phyloP scores from a whole-genome alignment of 2,113 vertebrate genomes.

The Calcarius ornatus region DNA sequence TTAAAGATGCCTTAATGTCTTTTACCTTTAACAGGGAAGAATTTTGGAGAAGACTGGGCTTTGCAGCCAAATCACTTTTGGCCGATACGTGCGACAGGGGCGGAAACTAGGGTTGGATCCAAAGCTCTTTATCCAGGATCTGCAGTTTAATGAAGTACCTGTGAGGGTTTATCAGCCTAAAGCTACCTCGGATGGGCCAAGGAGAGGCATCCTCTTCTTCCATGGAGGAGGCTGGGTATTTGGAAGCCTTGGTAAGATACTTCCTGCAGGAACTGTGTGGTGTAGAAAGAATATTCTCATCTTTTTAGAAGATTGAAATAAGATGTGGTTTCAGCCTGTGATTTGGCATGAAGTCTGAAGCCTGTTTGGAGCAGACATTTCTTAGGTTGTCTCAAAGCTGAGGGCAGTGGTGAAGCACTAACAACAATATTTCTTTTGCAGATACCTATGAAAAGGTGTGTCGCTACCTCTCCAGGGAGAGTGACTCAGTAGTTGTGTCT shows the following conservation, averaged over 20 bases:
- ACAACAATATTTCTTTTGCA: conserved; percentile 56
- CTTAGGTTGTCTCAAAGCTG: background rate
- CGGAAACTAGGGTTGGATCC: conserved; percentile 49
- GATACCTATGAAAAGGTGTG: conserved; percentile 80
- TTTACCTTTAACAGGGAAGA: conserved; percentile 32
- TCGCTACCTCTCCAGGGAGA: conserved; percentile 75
- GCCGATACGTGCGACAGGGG: conserved; percentile 65
- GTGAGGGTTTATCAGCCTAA: conserved; percentile 84
- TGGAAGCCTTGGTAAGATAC: conserved; percentile 82
- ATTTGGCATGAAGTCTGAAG: background rate
- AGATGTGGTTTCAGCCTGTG: background rate
- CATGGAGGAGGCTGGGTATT: conserved; percentile 81
- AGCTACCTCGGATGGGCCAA: conserved; percentile 33
- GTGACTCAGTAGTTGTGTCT: conserved; percentile 79
- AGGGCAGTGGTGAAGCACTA: background rate
- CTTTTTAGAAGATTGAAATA: background rate
- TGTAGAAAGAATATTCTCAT: background rate
- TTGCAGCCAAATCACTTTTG: conserved; percentile 76
- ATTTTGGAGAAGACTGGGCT: conserved; percentile 67
- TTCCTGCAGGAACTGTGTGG: background rate
- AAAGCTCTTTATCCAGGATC: conserved; percentile 76
- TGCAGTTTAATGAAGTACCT: conserved; percentile 73
- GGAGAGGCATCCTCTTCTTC: conserved; percentile 80
- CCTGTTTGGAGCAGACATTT: background rate
- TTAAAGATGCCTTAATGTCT: background rate